Base-by-base conservation (phyloP, 2,888 invertebrate genomes). In the Monoplex corrugatus region DNA sequence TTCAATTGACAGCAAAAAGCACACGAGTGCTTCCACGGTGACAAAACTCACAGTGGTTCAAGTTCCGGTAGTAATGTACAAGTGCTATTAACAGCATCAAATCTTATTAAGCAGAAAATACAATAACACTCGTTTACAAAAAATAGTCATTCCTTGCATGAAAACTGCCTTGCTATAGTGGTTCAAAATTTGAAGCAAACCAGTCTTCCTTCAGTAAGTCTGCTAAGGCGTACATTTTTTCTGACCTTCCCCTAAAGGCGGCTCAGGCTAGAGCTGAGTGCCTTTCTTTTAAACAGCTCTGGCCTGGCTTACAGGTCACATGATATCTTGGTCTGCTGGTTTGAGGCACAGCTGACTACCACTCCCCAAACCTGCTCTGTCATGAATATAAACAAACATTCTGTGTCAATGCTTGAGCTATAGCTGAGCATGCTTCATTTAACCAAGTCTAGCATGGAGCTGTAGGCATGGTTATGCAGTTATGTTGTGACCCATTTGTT, bases 1-100 rank as follows among this genome's bases (percentile, higher is more conserved):
- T 50, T 50, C 50, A 50, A 50, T 19, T 23, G 50, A 50, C 1
- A 23, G 50, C 50, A 50, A 23, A 50, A 50, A 50, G 13, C 78
- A 40, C 78, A 43, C 40, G 32, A 78, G 78, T 78, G 19, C 78
- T 78, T 78, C 40, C 6, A 35, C 40, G 2, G 16, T 78, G 78
- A 78, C 78, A 78, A 40, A 78, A 40, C 78, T 78, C 78, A 78
- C 78, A 78, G 40, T 78, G 78, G n/a, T 78, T 78, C 40, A 40
- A 78, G 78, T 40, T 78, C 28, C 19, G 19, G 78, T 78, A 23
- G 78, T 40, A 40, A 78, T 19, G 75, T 78, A 68, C 68, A 78
- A 40, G 43, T 40, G 78, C 78, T 78, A 78, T 43, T 40, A n/a
- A 23, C 78, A 78, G 78, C 43, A 78, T 78, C 10, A 78, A 40